These are phyloP conservation scores for Helarctos malayanus DNA, from an alignment of 2,797 vertebrate species.

Conservation along the genomic window DNA sequence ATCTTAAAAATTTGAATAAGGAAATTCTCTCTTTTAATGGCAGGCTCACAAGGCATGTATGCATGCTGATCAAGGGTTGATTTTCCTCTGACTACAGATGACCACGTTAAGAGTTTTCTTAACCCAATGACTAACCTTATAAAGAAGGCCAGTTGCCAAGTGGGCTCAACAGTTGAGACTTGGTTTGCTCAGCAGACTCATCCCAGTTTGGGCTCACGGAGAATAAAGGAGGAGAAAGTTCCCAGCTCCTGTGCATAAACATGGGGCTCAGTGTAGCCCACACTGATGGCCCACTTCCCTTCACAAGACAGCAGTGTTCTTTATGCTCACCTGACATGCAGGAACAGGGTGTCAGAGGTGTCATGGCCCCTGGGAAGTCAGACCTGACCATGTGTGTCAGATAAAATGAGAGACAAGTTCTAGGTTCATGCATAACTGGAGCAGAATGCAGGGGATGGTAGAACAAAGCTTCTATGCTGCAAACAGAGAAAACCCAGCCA, in stretches of 20 bases:
- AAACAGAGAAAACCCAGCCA: background rate
- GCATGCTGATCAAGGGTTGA: background rate
- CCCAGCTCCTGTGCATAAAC: background rate
- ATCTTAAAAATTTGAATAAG: background rate
- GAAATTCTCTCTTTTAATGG: background rate
- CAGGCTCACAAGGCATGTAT: background rate
- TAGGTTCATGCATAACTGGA: background rate
- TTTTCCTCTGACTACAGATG: background rate
- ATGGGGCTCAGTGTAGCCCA: background rate
- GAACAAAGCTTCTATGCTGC: background rate
- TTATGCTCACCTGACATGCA: background rate
- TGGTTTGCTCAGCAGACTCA: background rate
- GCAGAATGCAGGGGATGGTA: background rate
- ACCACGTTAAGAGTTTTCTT: background rate
- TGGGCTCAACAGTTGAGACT: background rate
- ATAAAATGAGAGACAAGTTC: background rate
- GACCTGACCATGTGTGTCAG: background rate
- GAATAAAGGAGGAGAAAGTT: background rate
- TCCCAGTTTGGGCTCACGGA: background rate
- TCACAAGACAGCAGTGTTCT: background rate
- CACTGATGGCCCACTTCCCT: background rate
- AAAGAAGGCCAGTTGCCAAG: background rate
- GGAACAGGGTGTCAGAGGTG: background rate
- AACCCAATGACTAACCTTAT: background rate
- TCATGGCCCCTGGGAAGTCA: background rate